Evolutionary conservation across 2,113 vertebrate species (phyloP).

Genomic region (Ranitomeya imitator): DNA sequence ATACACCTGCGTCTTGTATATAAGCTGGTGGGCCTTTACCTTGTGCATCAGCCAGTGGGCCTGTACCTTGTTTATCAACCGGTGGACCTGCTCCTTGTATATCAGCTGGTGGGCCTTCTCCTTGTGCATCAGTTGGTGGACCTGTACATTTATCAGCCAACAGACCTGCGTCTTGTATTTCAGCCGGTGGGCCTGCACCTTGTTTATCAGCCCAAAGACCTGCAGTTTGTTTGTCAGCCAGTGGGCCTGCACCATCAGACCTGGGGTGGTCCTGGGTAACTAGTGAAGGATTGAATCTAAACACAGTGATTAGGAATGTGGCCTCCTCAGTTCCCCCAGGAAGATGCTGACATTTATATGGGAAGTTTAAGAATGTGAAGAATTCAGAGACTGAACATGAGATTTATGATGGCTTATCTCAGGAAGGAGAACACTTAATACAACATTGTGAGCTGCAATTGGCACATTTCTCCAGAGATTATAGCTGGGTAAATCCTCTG

Average conservation of each 20-base stretch:
- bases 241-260: not conserved
- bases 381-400: slow-evolving; percentile 84
- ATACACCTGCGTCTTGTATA: too few relatives aligned
- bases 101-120: too few relatives aligned
- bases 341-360: slow-evolving; percentile 76
- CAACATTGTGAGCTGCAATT: slow-evolving; percentile 66
- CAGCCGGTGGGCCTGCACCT: too few relatives aligned
- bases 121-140: too few relatives aligned
- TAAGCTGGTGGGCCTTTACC: too few relatives aligned
- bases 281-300: slow-evolving; percentile 60
- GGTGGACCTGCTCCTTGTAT: too few relatives aligned
- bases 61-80: too few relatives aligned
- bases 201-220: too few relatives aligned
- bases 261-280: slow-evolving; percentile 30
- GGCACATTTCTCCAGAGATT: slow-evolving; percentile 65
- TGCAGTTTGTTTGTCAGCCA: too few relatives aligned
- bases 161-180: too few relatives aligned
- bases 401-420: slow-evolving; percentile 67
- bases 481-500: not conserved
- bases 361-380: slow-evolving; percentile 78
- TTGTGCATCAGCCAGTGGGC: too few relatives aligned
- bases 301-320: slow-evolving; percentile 59
- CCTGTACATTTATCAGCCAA: too few relatives aligned
- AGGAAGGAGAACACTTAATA: slow-evolving; percentile 59
- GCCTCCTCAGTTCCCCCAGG: slow-evolving; percentile 63